Base-by-base conservation (phyloP, 2,888 invertebrate genomes). In the Lasioglossum malachurum region DNA sequence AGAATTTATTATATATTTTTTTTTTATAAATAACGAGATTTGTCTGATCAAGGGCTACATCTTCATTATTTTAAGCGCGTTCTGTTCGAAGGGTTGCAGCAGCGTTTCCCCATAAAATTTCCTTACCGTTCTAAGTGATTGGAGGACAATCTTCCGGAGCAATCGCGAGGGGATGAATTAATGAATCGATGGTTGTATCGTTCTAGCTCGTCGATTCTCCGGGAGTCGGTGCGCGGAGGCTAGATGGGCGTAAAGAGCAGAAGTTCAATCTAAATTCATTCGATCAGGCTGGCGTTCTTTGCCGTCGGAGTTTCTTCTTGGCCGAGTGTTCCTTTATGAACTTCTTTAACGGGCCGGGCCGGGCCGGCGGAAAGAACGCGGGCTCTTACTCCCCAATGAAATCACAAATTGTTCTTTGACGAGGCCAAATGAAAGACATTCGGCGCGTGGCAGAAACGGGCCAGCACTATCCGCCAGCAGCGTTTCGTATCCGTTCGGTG, bases 221-320 rank as follows among this genome's bases (percentile, higher is more conserved):
- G 12, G n/a, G 60, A n/a, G 60, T 1, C 60, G n/a, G n/a, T 1
- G n/a, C 57, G 27, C 57, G 60, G 60, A 60, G 14, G 60, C 27
- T 14, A 60, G 60, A 27, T 4, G 27, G 14, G 60, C 60, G 60
- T 60, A 60, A 60, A 60, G 27, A 60, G 60, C 60, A 60, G 75
- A 83, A 83, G 81, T 83, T 80, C 75, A 83, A 80, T 80, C 83
- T 49, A 83, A 80, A 83, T 80, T 80, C 71, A 80, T 83, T 83
- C 60, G 83, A 71, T 83, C 82, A 57, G 75, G n/a, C 46, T n/a
- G 57, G 49, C 19, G 31, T 53, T 76, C 49, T 35, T 57, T 23
- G 14, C 31, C 19, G 57, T 71, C 60, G 75, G 23, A 71, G 64
- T 82, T 69, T 38, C 74, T 57, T 75, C 75, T 53, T 38, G 41